Evolutionary conservation across 2,888 invertebrate species (phyloP), one percentile per base, ranked within the genome.

Genomic region (Monopis laevigella): DNA sequence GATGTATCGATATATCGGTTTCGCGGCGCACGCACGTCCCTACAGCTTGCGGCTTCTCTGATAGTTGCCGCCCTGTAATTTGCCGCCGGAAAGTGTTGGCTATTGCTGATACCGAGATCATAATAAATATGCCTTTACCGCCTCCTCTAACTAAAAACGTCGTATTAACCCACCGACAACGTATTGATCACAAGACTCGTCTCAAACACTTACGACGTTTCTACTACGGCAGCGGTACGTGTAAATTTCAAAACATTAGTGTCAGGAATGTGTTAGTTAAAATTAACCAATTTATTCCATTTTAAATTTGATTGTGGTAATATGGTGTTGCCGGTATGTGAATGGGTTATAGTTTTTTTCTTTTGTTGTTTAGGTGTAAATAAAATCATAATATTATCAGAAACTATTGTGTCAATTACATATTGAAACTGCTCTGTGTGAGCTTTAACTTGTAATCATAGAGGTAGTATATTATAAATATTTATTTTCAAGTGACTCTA

Each of bases 81-180:
- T 82, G 78, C 73, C 64, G 67, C 59, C 75, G 65, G 73, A 73
- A 71, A 80, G 78, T 80, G 78, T 74, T 71, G 77, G 77, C 75
- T 72, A 80, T 78, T 80, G 68, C 69, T 73, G 77, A 78, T 78
- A 75, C 75, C 73, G 67, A 70, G 75, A 80, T 78, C 78, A 78
- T 80, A 78, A 80, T 80, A 80, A 78, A 78, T 78, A 78, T 75
- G 65, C 80, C 73, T 78, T 78, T 77, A 78, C 77, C 80, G 77
- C 77, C 78, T 72, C 74, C 68, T 56, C 70, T 68, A 73, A 71
- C 73, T 72, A 72, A 77, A 40, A 75, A 74, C 67, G 70, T 64
- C 70, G 65, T 64, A 69, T 66, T 62, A 61, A 59, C 62, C 62
- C 55, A 40, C 18, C 11, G 26, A 16, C n/a, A 18, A n/a, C 29